Conservation (phyloP, 2,797 vertebrate species). For the Aulostomus chinensis region DNA sequence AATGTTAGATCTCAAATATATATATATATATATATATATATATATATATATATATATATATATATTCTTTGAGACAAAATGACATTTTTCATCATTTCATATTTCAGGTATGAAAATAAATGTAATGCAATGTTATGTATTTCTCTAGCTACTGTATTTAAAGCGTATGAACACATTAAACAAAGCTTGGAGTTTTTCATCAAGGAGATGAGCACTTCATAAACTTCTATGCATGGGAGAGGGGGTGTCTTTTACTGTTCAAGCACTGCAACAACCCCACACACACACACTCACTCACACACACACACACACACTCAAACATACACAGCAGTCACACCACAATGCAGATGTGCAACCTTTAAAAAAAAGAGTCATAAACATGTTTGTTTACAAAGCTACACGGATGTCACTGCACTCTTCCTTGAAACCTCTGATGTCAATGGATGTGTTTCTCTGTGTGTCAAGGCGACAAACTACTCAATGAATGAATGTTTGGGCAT, state of each 20-base stretch:
- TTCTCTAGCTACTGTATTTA: constrained; percentile 75
- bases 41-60: too few relatives aligned
- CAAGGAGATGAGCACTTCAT: constrained; percentile 24
- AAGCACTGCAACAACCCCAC: constrained; percentile 37
- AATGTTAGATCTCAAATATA: too few relatives aligned
- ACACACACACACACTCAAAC: constrained; percentile 35
- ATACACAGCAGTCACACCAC: too few relatives aligned
- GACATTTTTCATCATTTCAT: constrained; percentile 45
- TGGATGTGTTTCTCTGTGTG: constrained; percentile 29
- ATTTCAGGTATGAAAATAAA: constrained; percentile 60
- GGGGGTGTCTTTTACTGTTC: constrained; percentile 47
- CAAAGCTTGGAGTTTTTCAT: constrained; percentile 37
- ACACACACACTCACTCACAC: constrained; percentile 31
- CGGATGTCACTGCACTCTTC: constrained; percentile 51
- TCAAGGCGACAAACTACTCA: constrained; percentile 30
- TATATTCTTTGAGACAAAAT: constrained; percentile 59
- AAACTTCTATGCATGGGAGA: constrained; percentile 18
- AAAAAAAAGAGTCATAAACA: constrained; percentile 46
- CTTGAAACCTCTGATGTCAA: constrained; percentile 39
- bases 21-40: too few relatives aligned
- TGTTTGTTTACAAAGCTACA: constrained; percentile 73
- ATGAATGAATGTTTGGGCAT: constrained; percentile 58
- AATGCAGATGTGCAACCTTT: constrained; percentile 41
- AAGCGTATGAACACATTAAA: constrained; percentile 54
- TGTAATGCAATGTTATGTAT: constrained; percentile 50